Evolutionary conservation across 2,888 invertebrate genomes (phyloP).

Genomic region (Allolobophora icterica): DNA sequence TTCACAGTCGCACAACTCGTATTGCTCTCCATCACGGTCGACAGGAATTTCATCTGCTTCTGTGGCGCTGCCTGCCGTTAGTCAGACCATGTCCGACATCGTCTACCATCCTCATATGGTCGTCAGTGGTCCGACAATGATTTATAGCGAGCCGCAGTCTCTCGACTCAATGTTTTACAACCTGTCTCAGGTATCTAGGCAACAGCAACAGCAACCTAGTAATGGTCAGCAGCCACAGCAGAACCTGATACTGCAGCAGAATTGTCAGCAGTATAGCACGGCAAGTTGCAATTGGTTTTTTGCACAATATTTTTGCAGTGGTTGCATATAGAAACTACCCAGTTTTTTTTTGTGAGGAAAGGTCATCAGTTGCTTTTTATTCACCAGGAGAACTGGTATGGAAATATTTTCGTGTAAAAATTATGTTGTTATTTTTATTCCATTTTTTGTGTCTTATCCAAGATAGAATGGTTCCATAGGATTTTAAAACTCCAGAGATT

Average conservation of each 20-base stretch:
- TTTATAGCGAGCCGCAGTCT: neutral
- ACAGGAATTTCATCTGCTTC: neutral
- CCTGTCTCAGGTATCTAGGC: neutral
- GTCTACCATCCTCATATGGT: neutral
- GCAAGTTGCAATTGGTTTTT: conserved; percentile 7
- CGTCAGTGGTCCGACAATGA: neutral
- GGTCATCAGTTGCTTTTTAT: neutral
- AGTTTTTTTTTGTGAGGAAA: neutral
- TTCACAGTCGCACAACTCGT: neutral
- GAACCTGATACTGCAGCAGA: neutral
- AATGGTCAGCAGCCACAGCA: neutral
- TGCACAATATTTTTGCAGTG: neutral
- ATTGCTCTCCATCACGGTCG: neutral
- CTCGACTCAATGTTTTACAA: conserved; percentile 9
- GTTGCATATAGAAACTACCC: neutral
- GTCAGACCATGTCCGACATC: neutral
- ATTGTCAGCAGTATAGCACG: conserved; percentile 5
- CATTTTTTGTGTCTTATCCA: no score
- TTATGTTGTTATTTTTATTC: neutral
- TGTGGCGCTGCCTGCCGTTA: neutral
- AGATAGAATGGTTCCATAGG: no score
- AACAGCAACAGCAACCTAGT: neutral
- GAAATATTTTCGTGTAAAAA: neutral
- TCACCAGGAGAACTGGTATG: no score
- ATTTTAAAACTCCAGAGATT: no score